These are phyloP conservation scores for Mesaphorura yosii DNA, from an alignment of 1,140 invertebrate species.

Conservation along the genomic window DNA sequence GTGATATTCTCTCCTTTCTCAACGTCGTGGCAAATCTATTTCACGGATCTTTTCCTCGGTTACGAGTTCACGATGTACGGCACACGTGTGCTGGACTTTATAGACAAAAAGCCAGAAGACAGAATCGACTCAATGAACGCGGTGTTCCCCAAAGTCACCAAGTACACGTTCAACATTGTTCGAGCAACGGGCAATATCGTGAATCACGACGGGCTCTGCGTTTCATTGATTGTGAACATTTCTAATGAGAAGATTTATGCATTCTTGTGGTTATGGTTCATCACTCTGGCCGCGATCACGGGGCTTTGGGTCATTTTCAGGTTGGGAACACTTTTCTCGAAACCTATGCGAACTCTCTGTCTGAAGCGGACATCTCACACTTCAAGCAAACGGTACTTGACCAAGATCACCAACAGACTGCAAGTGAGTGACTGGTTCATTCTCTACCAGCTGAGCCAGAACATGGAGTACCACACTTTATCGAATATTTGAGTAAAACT, in stretches of 20 bases:
- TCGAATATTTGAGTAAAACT: too few relatives aligned
- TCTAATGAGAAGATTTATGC: conserved; percentile 59
- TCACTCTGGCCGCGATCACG: neutral
- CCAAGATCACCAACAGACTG: neutral
- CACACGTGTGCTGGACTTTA: conserved; percentile 33
- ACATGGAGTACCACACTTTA: conserved; percentile 2
- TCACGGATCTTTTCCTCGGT: conserved; percentile 36
- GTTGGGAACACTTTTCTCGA: neutral
- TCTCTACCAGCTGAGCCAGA: conserved; percentile 1
- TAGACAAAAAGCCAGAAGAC: conserved; percentile 19
- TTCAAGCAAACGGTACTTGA: neutral
- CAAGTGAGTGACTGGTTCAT: neutral
- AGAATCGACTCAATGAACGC: conserved; percentile 26
- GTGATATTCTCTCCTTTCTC: conserved; percentile 37
- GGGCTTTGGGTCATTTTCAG: neutral
- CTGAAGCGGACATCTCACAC: too few relatives aligned
- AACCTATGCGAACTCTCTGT: neutral
- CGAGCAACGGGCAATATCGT: conserved; percentile 11
- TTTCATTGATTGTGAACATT: conserved; percentile 60
- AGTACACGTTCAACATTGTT: conserved; percentile 56
- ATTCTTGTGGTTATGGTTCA: conserved; percentile 6
- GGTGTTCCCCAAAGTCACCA: conserved; percentile 36
- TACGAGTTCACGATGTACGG: conserved; percentile 37
- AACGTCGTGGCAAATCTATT: conserved; percentile 37
- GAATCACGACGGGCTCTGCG: conserved; percentile 41